These are phyloP conservation scores for Hirundo rustica DNA, from an alignment of 2,797 vertebrate genomes.

Conservation along the genomic window DNA sequence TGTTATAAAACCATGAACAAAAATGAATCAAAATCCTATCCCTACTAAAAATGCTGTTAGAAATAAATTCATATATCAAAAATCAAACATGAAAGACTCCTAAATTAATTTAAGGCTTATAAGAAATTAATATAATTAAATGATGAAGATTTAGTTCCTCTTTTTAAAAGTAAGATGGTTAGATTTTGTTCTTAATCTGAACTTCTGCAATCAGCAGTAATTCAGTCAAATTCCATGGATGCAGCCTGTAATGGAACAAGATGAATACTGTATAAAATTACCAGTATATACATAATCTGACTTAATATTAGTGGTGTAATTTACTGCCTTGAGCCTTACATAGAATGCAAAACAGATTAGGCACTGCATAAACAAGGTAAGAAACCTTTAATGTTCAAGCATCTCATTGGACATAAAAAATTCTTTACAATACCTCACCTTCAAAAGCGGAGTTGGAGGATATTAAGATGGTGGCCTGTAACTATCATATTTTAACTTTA, in stretches of 20 bases:
- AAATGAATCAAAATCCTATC: not conserved
- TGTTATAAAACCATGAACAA: not conserved
- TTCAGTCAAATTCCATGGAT: not conserved
- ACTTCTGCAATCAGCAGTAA: not conserved
- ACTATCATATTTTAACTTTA: not conserved
- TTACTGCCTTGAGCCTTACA: not conserved
- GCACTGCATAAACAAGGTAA: not conserved
- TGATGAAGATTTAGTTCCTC: not conserved
- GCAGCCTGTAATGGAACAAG: not conserved
- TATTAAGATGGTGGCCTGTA: not conserved
- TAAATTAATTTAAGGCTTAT: not conserved
- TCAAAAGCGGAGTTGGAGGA: accelerated
- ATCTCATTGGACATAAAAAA: not conserved
- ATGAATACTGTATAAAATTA: not conserved
- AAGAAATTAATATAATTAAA: not conserved
- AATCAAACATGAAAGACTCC: not conserved
- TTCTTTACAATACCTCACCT: not conserved
- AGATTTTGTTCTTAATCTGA: not conserved
- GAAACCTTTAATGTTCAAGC: not conserved
- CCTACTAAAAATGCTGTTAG: not conserved
- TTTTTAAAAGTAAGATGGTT: not conserved
- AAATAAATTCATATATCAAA: not conserved
- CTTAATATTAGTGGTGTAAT: not conserved
- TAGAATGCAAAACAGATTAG: not conserved
- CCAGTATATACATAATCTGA: not conserved